Evolutionary conservation across 2,113 vertebrate species (phyloP).

Genomic region (Catharus bicknelli): DNA sequence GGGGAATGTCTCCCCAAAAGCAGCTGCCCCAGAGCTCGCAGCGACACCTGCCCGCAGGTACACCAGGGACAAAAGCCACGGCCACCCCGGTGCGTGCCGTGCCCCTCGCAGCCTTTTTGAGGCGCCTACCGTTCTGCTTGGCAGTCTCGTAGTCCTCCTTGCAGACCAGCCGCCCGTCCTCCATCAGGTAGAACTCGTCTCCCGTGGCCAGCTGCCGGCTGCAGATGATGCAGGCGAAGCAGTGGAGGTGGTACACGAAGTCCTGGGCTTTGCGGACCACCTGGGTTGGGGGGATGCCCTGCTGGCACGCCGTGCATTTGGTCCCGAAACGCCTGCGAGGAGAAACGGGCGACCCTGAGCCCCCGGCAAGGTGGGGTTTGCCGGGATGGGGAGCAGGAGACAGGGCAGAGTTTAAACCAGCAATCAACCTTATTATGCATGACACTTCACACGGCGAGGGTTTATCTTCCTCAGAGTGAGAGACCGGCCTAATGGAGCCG

Average conservation of each 20-base stretch:
- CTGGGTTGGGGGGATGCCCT: constrained; percentile 97
- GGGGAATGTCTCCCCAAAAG: not conserved
- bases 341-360: not conserved
- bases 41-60: fast-evolving
- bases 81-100: fast-evolving
- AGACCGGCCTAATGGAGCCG: constrained; percentile 74
- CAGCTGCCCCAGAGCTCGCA: not conserved
- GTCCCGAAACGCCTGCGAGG: constrained; percentile 92
- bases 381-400: not conserved
- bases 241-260: constrained; percentile 98
- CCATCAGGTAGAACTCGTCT: constrained; percentile 99
- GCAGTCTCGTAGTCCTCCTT: constrained; percentile 98
- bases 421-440: constrained; percentile 75
- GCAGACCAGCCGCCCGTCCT: constrained; percentile 95
- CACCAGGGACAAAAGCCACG: fast-evolving
- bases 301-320: constrained; percentile 98
- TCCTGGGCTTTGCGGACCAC: constrained; percentile 98
- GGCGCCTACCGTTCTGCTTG: constrained; percentile 91
- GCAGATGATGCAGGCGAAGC: constrained; percentile 98
- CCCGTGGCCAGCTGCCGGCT: constrained; percentile 95
- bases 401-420: constrained; percentile 75
- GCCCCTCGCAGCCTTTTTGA: fast-evolving
- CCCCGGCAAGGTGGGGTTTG: not conserved
- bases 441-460: constrained; percentile 75
- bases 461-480: constrained; percentile 76